A percentile compares a stretch with the other conserved stretches of the same genome.
These are phyloP conservation scores for Calyptomena viridis DNA, from an alignment of 2,113 vertebrate species.

Conservation along the genomic window DNA sequence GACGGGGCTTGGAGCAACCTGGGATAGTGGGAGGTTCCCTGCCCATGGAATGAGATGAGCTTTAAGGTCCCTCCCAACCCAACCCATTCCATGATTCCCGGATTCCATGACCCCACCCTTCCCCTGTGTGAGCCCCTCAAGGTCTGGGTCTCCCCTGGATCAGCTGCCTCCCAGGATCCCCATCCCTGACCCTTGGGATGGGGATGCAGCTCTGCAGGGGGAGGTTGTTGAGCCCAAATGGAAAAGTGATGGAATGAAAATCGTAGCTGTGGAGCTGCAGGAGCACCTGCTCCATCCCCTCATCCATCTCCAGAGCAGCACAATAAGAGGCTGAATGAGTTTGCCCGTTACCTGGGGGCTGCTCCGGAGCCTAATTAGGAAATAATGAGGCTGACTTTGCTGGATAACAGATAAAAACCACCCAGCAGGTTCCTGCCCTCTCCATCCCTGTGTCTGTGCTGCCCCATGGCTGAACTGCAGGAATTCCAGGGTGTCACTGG, in stretches of 20 bases:
- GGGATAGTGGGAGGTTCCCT: background rate
- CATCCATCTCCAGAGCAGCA: background rate
- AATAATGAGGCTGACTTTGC: conserved; percentile 23
- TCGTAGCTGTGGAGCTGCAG: background rate
- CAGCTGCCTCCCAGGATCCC: background rate
- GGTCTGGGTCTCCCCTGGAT: background rate
- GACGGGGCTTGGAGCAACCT: background rate
- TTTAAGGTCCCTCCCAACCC: background rate
- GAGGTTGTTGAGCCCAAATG: background rate
- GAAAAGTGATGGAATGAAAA: accelerated
- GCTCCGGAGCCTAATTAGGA: conserved; percentile 24
- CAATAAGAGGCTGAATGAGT: background rate
- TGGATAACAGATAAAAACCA: background rate
- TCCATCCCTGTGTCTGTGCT: background rate
- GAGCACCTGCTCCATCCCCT: background rate
- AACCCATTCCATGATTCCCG: background rate
- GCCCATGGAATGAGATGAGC: background rate
- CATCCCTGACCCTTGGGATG: background rate
- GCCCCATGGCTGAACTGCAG: background rate
- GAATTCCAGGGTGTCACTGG: background rate
- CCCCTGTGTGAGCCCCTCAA: background rate
- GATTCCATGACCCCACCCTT: accelerated
- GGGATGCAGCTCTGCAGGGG: background rate
- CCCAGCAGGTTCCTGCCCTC: background rate
- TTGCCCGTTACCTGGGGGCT: background rate